Evolutionary conservation across 2,888 invertebrate genomes (phyloP).

Genomic region (Drosophila emarginata): DNA sequence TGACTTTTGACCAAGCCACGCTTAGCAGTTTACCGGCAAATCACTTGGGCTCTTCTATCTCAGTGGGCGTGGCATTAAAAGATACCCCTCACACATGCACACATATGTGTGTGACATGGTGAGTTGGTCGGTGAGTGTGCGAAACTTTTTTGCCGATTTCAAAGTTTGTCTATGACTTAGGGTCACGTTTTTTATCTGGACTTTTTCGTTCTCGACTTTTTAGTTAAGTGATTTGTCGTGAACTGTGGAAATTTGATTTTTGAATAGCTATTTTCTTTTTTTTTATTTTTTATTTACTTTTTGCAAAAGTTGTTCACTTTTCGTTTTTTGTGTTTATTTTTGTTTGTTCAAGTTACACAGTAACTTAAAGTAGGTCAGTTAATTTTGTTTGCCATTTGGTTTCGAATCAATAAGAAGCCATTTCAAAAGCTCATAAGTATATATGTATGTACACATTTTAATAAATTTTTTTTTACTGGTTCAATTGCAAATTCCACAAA

Average conservation of each 20-base stretch:
- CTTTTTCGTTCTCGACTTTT: slow-evolving; percentile 32
- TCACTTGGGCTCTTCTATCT: slow-evolving; percentile 48
- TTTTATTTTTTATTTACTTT: background rate
- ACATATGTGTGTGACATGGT: background rate
- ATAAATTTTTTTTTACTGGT: slow-evolving; percentile 58
- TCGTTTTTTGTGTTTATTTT: slow-evolving; percentile 14
- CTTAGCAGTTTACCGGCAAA: slow-evolving; percentile 73
- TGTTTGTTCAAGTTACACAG: slow-evolving; percentile 9
- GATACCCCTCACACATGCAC: slow-evolving; percentile 8
- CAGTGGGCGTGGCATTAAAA: slow-evolving; percentile 45
- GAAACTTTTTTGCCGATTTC: slow-evolving; percentile 53
- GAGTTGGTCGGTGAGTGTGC: slow-evolving; percentile 15
- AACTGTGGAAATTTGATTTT: slow-evolving; percentile 65
- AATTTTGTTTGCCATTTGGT: slow-evolving; percentile 51
- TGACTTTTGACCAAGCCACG: slow-evolving; percentile 66
- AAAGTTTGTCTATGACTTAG: slow-evolving; percentile 61
- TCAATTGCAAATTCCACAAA: slow-evolving; percentile 56
- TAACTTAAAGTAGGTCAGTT: slow-evolving; percentile 56
- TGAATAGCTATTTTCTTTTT: slow-evolving; percentile 34
- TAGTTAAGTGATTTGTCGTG: slow-evolving; percentile 71
- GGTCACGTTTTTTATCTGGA: slow-evolving; percentile 42
- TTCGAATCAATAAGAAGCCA: slow-evolving; percentile 49
- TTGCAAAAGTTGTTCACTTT: slow-evolving; percentile 9
- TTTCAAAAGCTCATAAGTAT: slow-evolving; percentile 29
- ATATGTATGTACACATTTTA: slow-evolving; percentile 36